phyloP scores from a whole-genome alignment of 2,797 vertebrate genomes.

The Megaceryle alcyon region DNA sequence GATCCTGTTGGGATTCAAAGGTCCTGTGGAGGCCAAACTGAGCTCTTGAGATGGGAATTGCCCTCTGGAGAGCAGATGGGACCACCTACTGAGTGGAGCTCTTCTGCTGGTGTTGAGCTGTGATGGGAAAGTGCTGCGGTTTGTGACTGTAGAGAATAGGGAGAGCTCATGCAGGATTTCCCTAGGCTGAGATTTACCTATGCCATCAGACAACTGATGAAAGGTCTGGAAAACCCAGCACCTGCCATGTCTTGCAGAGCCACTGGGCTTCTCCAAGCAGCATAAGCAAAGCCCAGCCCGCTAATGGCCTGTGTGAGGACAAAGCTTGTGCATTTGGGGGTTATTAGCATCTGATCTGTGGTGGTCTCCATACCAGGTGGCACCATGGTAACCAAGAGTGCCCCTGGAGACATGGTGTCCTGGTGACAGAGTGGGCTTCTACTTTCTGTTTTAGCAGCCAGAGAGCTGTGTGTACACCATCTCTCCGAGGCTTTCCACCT shows the following conservation, averaged over 20 bases:
- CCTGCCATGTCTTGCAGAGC: neutral
- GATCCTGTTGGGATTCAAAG: neutral
- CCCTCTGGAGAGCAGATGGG: neutral
- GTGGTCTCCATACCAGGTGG: neutral
- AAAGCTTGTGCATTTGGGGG: neutral
- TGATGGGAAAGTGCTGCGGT: neutral
- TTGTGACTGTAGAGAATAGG: neutral
- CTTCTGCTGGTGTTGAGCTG: neutral
- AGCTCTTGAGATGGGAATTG: neutral
- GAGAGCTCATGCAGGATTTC: neutral
- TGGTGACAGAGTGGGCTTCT: neutral
- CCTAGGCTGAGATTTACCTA: neutral
- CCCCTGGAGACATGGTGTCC: neutral
- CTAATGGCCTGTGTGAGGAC: neutral
- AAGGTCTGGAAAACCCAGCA: neutral
- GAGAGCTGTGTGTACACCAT: neutral
- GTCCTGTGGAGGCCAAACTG: neutral
- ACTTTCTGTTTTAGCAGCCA: neutral
- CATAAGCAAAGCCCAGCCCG: neutral
- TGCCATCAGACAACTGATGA: neutral
- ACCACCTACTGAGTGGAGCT: neutral
- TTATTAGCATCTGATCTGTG: neutral
- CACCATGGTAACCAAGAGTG: neutral
- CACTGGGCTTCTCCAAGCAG: neutral
- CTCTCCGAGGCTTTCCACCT: neutral